Base-by-base conservation (phyloP, 53 echinoderm and acorn worm species). In the Glandiceps talaboti region DNA sequence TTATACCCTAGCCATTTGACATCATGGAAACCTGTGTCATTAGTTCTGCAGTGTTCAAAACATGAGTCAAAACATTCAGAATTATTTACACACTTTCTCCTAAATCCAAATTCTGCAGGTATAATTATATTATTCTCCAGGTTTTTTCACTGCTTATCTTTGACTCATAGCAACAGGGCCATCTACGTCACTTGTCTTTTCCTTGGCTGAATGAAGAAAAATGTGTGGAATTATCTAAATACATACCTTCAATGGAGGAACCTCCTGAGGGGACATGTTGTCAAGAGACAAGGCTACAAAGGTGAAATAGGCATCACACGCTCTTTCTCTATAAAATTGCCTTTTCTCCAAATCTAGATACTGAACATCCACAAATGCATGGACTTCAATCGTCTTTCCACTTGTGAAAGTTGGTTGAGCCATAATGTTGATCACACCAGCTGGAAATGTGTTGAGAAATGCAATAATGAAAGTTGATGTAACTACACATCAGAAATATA, bases 221-320 rank as follows among this genome's bases (percentile, higher is more conserved):
- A 45, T 6, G 20, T 45, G n/a, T n/a, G n/a, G n/a, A n/a, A n/a
- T n/a, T n/a, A n/a, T n/a, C n/a, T n/a, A 45, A 12, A 45, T 45
- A 45, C 6, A 45, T 79, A 88, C 88, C 85, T 88, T 79, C 26
- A 88, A 77, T 27, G n/a, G 85, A 28, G 85, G 88, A 28, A 88
- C 75, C 0, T 33, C 20, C 20, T 45, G 82, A 27, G 78, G 73
- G 26, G 84, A 64, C 30, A 76, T 77, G n/a, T 77, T 77, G 12
- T 33, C 30, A 28, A 29, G 83, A 0, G 84, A 77, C 25, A 88
- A 79, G 28, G 88, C 81, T 27, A 88, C 88, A 82, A 79, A 88
- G 1, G 88, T 88, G 29, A 88, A 88, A 28, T 81, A 88, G 25
- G 88, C 88, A 74, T 88, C 84, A 25, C 84, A 84, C 27, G 88